phyloP scores from a whole-genome alignment of 2,888 invertebrate species.

The Oegoconia quadripuncta region DNA sequence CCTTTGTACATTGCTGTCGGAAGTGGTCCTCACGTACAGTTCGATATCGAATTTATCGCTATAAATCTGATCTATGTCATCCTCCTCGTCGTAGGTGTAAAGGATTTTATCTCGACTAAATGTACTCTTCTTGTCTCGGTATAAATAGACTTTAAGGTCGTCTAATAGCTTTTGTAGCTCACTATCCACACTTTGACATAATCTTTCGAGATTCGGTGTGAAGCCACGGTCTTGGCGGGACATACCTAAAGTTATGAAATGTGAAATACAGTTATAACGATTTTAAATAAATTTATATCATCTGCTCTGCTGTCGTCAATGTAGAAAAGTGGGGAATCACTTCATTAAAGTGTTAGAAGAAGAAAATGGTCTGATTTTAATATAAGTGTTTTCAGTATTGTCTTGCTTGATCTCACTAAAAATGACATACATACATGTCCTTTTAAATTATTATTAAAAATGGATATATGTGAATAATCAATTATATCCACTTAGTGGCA shows the following conservation, averaged over 20 bases:
- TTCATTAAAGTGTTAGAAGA: too few relatives aligned
- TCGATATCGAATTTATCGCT: constrained; percentile 73
- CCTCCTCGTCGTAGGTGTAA: constrained; percentile 59
- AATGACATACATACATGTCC: too few relatives aligned
- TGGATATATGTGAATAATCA: too few relatives aligned
- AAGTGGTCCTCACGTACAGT: constrained; percentile 70
- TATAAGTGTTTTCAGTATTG: too few relatives aligned
- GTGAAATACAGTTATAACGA: constrained; percentile 1
- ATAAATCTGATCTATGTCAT: constrained; percentile 54
- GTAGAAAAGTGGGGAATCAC: too few relatives aligned
- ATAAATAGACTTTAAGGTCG: constrained; percentile 84
- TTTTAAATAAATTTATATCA: too few relatives aligned
- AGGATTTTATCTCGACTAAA: constrained; percentile 37
- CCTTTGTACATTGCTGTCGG: constrained; percentile 69
- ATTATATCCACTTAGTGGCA: too few relatives aligned
- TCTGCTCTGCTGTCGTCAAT: too few relatives aligned
- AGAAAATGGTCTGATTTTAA: too few relatives aligned
- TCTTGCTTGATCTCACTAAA: too few relatives aligned
- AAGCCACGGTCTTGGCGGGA: constrained; percentile 90
- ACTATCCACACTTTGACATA: constrained; percentile 82
- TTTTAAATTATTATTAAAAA: too few relatives aligned
- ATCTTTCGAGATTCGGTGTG: constrained; percentile 84
- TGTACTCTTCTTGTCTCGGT: constrained; percentile 63
- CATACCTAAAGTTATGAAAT: constrained; percentile 56
- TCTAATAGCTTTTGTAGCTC: constrained; percentile 81